Base-by-base conservation (phyloP, 2,888 invertebrate genomes). In the Eretmocerus hayati region DNA sequence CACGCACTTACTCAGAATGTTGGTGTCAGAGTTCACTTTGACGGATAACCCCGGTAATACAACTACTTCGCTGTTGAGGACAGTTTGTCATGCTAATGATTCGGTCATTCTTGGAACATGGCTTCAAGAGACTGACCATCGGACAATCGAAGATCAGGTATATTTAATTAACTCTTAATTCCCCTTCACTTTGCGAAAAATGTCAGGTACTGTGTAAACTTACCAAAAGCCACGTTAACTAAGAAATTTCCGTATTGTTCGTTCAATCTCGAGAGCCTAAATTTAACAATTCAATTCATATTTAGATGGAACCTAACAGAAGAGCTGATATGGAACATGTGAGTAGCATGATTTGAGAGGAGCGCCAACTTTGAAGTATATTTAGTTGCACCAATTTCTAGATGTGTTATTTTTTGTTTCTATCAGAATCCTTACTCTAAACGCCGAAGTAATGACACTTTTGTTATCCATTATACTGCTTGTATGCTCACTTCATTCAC, bases 121-220 rank as follows among this genome's bases (percentile, higher is more conserved):
- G 90, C 79, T 95, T 33, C 91, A 93, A 68, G 94, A 96, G 67
- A 94, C 93, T 0, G 95, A 96, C 71, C 95, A 97, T 71, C 85
- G 91, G 53, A 88, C 88, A 39, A 92, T 97, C 57, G 97, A 97
- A 74, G 95, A 96, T 75, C 96, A 96, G 84, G 95, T 95, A 74
- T 61, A 65, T 63, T 37, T 40, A 32, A 38, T 15, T 18, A 19
- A n/a, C n/a, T n/a, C n/a, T n/a, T n/a, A n/a, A n/a, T n/a, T n/a
- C n/a, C n/a, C n/a, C n/a, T n/a, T n/a, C n/a, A n/a, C n/a, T n/a
- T n/a, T n/a, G n/a, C n/a, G 15, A 8, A 22, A 33, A 16, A 33
- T 3, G 26, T 30, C 3, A 19, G 19, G 38, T 40, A 40, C n/a
- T n/a, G n/a, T n/a, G n/a, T n/a, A n/a, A n/a, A n/a, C n/a, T n/a